Conservation (phyloP, 2,888 invertebrate species). For the Drosophila nigritarsus region DNA sequence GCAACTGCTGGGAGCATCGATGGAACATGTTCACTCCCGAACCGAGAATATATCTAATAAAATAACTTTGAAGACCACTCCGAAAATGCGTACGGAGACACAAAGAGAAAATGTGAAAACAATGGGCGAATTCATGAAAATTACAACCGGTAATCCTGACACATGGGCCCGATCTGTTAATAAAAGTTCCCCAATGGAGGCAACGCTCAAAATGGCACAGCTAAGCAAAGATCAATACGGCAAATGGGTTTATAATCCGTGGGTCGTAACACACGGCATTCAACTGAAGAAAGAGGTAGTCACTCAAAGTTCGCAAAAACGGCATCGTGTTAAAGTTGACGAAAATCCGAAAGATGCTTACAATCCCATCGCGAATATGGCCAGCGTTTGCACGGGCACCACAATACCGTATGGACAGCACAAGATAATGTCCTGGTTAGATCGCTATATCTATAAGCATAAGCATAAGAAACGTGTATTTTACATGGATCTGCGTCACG, state of each 20-base stretch:
- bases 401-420: slow-evolving; percentile 28
- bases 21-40: accelerated
- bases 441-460: slow-evolving; percentile 16
- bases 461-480: slow-evolving; percentile 5
- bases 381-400: slow-evolving; percentile 29
- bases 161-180: neutral
- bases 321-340: neutral
- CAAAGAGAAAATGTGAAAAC: neutral
- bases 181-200: neutral
- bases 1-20: neutral
- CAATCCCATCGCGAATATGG: slow-evolving; percentile 8
- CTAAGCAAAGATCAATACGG: neutral
- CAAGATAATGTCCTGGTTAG: slow-evolving; percentile 42
- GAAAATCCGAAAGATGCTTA: slow-evolving; percentile 19
- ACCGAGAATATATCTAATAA: neutral
- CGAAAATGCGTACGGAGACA: neutral
- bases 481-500: slow-evolving; percentile 28
- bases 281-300: neutral
- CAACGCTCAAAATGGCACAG: neutral
- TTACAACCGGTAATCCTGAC: neutral
- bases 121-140: neutral
- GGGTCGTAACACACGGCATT: slow-evolving; percentile 11
- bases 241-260: slow-evolving; percentile 15
- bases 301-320: neutral
- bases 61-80: neutral